Percentiles rank a stretch among this genome's conserved stretches.
These are phyloP conservation scores for Pterocles burchelli DNA, from an alignment of 2,113 vertebrate genomes.

Conservation along the genomic window DNA sequence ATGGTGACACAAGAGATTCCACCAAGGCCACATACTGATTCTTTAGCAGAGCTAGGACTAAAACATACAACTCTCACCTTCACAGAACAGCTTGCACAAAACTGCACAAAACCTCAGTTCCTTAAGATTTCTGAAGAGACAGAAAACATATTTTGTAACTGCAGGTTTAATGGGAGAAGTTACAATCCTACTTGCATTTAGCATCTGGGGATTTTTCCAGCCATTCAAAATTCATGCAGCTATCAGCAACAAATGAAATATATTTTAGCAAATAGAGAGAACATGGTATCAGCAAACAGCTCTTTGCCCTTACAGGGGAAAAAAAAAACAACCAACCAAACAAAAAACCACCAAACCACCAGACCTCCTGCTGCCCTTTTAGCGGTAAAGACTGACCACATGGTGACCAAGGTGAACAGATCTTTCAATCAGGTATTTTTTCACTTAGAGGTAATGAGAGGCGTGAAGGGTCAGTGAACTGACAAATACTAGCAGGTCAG, in stretches of 20 bases:
- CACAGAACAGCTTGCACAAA: not conserved
- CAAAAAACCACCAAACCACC: no score
- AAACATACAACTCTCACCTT: not conserved
- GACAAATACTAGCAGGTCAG: not conserved
- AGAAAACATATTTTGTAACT: not conserved
- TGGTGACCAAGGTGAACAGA: not conserved
- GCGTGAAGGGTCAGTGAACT: not conserved
- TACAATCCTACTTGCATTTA: not conserved
- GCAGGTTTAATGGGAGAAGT: not conserved
- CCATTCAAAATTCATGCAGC: not conserved
- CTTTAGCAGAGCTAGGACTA: not conserved
- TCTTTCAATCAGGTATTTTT: conserved; percentile 18
- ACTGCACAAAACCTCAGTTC: not conserved
- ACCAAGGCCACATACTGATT: not conserved
- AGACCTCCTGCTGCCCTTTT: not conserved
- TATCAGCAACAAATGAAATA: not conserved
- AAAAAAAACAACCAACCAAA: not conserved
- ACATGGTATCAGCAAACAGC: not conserved
- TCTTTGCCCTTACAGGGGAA: not conserved
- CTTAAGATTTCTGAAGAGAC: not conserved
- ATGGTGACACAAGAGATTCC: not conserved
- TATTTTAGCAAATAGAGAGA: not conserved
- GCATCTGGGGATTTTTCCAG: not conserved
- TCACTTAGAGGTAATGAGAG: not conserved
- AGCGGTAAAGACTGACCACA: not conserved